Evolutionary conservation across 2,797 vertebrate species (phyloP), one percentile per base, ranked within the genome.

Genomic region (Pelochelys cantorii): DNA sequence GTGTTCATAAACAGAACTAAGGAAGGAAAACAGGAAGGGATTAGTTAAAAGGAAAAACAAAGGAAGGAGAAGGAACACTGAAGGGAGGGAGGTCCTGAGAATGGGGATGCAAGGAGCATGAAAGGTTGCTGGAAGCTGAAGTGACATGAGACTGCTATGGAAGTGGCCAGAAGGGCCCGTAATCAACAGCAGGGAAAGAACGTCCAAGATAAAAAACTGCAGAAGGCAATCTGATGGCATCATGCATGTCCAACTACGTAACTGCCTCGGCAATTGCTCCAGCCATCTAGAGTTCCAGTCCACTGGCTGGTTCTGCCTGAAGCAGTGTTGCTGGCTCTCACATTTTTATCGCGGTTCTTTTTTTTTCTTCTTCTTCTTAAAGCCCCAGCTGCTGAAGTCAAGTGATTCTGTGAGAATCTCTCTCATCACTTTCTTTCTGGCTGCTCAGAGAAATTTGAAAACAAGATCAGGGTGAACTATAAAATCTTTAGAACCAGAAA

Each of bases 11-110:
- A 87, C 85, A 93, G 90, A 94, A 87, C 84, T 87, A 75, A 4
- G 14, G 85, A 22, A 77, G 75, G 94, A 95, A 97, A 90, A 94
- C 92, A 95, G 93, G 96, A 96, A 96, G 90, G 91, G 93, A 93
- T 96, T 97, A 96, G 79, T 10, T 87, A 93, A 91, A 95, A 92
- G 90, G 68, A 88, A 96, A 95, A 95, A 96, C 91, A 97, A 97
- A 95, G 87, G 85, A 96, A 85, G 29, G n/a, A 80, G 80, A 88
- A 95, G 75, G 90, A 89, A 96, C 92, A 88, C 0, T 1, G 65
- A 93, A 48, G 5, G 56, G 53, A 94, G 60, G 56, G 85, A 90
- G 89, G 93, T 90, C 91, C 95, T 90, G 62, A 0, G 0, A 48
- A 82, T 53, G 37, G 52, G 2, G 87, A 90, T 54, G 82, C 84